Percentiles rank a stretch among this genome's conserved stretches.
Evolutionary conservation across 2,113 vertebrate genomes (phyloP).

Genomic region (Ictalurus furcatus): DNA sequence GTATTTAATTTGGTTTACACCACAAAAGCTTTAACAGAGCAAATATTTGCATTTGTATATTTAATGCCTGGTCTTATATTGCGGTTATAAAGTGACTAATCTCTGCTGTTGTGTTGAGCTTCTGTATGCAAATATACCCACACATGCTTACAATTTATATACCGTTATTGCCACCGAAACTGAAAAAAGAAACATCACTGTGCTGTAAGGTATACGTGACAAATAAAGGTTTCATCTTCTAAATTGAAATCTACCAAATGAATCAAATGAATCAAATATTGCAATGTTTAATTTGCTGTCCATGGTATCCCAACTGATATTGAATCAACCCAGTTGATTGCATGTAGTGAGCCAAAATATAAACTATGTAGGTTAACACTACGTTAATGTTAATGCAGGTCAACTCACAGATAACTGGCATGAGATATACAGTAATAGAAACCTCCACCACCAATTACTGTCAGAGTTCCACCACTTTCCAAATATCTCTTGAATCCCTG

Average conservation of each 20-base stretch:
- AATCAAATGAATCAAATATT: neutral
- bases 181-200: too few relatives aligned
- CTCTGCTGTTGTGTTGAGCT: neutral
- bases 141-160: neutral
- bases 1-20: neutral
- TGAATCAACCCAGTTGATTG: neutral
- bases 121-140: neutral
- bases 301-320: neutral
- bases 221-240: too few relatives aligned
- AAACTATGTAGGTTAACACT: neutral
- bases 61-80: neutral
- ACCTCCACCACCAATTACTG: neutral
- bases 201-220: too few relatives aligned
- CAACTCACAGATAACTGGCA: neutral
- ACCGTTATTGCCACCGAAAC: neutral
- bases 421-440: neutral
- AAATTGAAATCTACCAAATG: neutral
- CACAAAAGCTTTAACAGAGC: neutral
- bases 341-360: neutral
- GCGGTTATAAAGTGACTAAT: neutral
- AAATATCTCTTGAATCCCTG: conserved; percentile 7
- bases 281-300: neutral
- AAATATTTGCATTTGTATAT: neutral
- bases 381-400: neutral
- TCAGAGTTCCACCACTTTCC: neutral